Percentiles rank a stretch among this genome's conserved stretches.
phyloP scores from a whole-genome alignment of 2,113 vertebrate genomes.

The Austrofundulus limnaeus region DNA sequence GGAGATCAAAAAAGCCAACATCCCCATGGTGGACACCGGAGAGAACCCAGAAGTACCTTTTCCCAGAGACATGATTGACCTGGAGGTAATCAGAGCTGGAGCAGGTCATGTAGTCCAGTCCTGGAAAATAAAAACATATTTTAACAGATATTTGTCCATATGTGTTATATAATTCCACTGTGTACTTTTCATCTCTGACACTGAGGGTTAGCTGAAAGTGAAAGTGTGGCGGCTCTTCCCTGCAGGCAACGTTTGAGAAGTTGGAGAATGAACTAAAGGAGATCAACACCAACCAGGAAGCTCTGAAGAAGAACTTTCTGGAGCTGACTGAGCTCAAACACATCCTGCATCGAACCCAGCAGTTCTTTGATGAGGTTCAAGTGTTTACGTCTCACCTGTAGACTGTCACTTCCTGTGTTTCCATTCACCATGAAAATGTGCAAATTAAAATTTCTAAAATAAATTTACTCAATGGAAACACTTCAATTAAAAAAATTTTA shows the following conservation, averaged over 20 bases:
- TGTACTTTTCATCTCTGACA: not conserved
- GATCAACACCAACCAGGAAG: conserved; percentile 99
- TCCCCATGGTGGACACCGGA: conserved; percentile 91
- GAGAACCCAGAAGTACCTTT: conserved; percentile 98
- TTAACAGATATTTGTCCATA: too few relatives aligned
- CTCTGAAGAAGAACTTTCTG: conserved; percentile 97
- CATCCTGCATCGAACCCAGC: conserved; percentile 96
- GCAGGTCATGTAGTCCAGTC: not conserved
- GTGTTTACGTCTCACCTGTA: too few relatives aligned
- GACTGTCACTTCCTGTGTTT: too few relatives aligned
- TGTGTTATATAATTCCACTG: not conserved
- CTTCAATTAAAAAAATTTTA: too few relatives aligned
- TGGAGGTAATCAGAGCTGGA: conserved; percentile 83
- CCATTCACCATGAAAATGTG: too few relatives aligned
- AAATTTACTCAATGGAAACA: too few relatives aligned
- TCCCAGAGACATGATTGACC: conserved; percentile 97
- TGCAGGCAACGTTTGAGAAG: conserved; percentile 95
- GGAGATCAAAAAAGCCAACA: conserved; percentile 94
- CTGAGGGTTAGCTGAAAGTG: too few relatives aligned
- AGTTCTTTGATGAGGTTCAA: conserved; percentile 99
- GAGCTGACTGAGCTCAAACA: conserved; percentile 97
- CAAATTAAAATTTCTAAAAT: too few relatives aligned
- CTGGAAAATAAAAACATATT: too few relatives aligned
- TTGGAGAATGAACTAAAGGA: conserved; percentile 98
- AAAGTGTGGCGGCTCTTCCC: not conserved